Conservation (phyloP, 2,888 invertebrate species). For the Cactoblastis cactorum region DNA sequence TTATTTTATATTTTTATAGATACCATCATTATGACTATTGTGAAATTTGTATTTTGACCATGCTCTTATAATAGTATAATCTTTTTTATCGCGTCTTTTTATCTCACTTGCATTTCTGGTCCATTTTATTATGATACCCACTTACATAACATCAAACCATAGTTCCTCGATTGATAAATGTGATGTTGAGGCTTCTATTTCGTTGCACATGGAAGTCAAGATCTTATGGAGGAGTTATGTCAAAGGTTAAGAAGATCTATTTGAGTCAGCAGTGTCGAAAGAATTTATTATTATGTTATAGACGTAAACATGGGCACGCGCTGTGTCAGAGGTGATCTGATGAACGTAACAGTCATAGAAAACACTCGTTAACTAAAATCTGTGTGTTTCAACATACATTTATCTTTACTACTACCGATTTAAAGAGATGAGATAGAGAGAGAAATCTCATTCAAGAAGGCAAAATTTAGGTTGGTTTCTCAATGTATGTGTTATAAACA, state of each 20-base stretch:
- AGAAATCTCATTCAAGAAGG: not conserved
- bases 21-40: not conserved
- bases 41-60: not conserved
- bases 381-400: not conserved
- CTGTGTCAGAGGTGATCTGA: slow-evolving; percentile 35
- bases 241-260: slow-evolving; percentile 16
- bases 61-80: not conserved
- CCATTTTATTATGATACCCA: too few relatives aligned
- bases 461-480: not conserved
- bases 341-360: slow-evolving; percentile 20
- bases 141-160: too few relatives aligned
- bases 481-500: too few relatives aligned
- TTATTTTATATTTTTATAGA: not conserved
- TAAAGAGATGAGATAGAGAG: not conserved
- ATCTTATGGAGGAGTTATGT: slow-evolving; percentile 21
- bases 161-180: too few relatives aligned
- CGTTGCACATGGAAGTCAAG: not conserved
- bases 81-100: too few relatives aligned
- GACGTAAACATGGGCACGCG: slow-evolving; percentile 22
- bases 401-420: not conserved
- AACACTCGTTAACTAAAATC: slow-evolving; percentile 1
- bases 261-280: slow-evolving; percentile 25
- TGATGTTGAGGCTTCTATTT: not conserved
- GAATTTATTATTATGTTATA: slow-evolving; percentile 29
- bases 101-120: too few relatives aligned